phyloP scores from a whole-genome alignment of 2,797 vertebrate genomes.

The Petrocephalus sullivani region DNA sequence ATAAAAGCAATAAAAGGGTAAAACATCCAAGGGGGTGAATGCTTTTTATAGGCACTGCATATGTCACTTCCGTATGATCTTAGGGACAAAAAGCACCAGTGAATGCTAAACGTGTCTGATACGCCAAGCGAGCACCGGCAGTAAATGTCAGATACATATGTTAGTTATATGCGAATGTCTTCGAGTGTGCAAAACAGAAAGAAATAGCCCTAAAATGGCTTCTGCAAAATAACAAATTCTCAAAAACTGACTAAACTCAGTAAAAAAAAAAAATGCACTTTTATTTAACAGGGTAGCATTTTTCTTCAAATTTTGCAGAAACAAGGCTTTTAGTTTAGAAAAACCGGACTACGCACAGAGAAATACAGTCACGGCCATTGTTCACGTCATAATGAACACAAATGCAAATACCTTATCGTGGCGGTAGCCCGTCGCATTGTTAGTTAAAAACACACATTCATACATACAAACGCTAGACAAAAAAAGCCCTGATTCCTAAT shows the following conservation, averaged over 20 bases:
- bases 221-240: too few species aligned
- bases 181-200: too few species aligned
- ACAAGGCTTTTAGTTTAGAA: conserved; percentile 23
- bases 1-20: too few species aligned
- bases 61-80: too few species aligned
- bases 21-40: too few species aligned
- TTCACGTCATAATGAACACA: conserved; percentile 39
- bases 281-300: conserved; percentile 19
- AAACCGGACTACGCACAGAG: conserved; percentile 10
- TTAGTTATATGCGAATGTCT: too few species aligned
- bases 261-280: conserved; percentile 9
- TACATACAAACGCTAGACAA: conserved; percentile 31
- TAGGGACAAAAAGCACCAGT: too few species aligned
- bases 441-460: conserved; percentile 41
- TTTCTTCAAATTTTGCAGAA: conserved; percentile 17
- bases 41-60: too few species aligned
- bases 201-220: too few species aligned
- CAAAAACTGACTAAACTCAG: not conserved
- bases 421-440: conserved; percentile 45
- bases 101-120: too few species aligned
- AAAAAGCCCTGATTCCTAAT: conserved; percentile 32
- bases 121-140: too few species aligned
- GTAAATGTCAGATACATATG: too few species aligned
- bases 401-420: conserved; percentile 51
- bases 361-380: conserved; percentile 2